phyloP scores from a whole-genome alignment of 2,888 invertebrate genomes.

The Psylliodes chrysocephalus region DNA sequence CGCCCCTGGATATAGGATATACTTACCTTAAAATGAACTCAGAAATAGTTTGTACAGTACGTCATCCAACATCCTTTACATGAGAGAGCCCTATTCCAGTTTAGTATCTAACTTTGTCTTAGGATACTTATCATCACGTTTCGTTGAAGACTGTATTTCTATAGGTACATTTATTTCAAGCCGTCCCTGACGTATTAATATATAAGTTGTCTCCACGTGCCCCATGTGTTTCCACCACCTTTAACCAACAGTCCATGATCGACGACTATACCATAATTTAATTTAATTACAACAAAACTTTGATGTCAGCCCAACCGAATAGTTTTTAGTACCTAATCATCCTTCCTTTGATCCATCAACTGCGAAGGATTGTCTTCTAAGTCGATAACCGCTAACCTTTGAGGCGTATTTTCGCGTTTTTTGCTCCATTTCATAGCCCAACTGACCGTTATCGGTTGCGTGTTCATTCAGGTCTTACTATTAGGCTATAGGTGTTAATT shows the following conservation, averaged over 20 bases:
- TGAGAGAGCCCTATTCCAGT: no score
- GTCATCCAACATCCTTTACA: no score
- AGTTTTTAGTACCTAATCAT: slow-evolving; percentile 28
- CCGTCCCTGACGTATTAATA: neutral
- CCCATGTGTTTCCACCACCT: slow-evolving; percentile 24
- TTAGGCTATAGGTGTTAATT: slow-evolving; percentile 13
- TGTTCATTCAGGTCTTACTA: slow-evolving; percentile 14
- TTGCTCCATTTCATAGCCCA: neutral
- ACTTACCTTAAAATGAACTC: no score
- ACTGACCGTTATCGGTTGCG: slow-evolving; percentile 25
- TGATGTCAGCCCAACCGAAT: slow-evolving; percentile 37
- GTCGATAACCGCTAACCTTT: slow-evolving; percentile 10
- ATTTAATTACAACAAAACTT: slow-evolving; percentile 38
- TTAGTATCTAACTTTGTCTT: no score
- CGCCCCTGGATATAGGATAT: no score
- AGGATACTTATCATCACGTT: no score
- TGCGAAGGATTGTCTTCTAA: slow-evolving; percentile 22
- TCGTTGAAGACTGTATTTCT: no score
- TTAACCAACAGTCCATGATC: slow-evolving; percentile 32
- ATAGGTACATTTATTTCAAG: no score
- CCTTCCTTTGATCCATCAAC: slow-evolving; percentile 33
- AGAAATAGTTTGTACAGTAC: no score
- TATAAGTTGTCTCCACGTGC: slow-evolving; percentile 16
- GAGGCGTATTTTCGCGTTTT: slow-evolving; percentile 4
- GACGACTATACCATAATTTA: slow-evolving; percentile 18